Evolutionary conservation across 2,113 vertebrate genomes (phyloP).

Genomic region (Chionodraco myersi): DNA sequence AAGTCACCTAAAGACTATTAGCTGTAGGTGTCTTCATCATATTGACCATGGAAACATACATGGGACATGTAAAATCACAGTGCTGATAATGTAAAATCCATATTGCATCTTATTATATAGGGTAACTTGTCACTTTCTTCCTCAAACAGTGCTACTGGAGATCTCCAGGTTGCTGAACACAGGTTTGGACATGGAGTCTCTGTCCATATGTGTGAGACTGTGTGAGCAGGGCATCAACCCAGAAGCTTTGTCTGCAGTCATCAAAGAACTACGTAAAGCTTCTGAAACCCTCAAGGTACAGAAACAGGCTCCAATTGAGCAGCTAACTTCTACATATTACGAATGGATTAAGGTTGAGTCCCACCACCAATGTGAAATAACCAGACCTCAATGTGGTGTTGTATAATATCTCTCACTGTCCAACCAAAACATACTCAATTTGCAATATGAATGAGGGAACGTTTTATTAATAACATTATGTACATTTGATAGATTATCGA

Average conservation of each 20-base stretch:
- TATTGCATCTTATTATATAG: too few species aligned
- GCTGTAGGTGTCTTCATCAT: too few species aligned
- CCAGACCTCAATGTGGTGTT: background rate
- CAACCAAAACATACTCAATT: background rate
- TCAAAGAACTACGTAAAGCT: slow-evolving; percentile 95
- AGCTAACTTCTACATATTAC: background rate
- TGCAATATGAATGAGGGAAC: background rate
- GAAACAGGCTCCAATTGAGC: background rate
- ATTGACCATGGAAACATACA: too few species aligned
- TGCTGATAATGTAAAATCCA: too few species aligned
- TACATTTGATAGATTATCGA: background rate
- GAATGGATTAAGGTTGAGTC: background rate
- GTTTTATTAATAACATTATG: background rate
- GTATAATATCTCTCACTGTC: background rate
- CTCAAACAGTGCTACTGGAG: slow-evolving; percentile 90
- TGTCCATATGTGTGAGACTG: slow-evolving; percentile 96
- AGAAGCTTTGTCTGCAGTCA: slow-evolving; percentile 95
- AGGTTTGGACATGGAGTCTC: slow-evolving; percentile 96
- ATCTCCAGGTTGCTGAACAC: slow-evolving; percentile 97
- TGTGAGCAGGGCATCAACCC: slow-evolving; percentile 99
- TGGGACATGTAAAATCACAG: too few species aligned
- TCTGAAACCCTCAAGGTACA: slow-evolving; percentile 93
- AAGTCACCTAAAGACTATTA: too few species aligned
- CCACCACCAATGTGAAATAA: background rate
- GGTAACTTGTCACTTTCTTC: background rate